phyloP scores from a whole-genome alignment of 2,113 vertebrate species.

The Pollachius pollachius region DNA sequence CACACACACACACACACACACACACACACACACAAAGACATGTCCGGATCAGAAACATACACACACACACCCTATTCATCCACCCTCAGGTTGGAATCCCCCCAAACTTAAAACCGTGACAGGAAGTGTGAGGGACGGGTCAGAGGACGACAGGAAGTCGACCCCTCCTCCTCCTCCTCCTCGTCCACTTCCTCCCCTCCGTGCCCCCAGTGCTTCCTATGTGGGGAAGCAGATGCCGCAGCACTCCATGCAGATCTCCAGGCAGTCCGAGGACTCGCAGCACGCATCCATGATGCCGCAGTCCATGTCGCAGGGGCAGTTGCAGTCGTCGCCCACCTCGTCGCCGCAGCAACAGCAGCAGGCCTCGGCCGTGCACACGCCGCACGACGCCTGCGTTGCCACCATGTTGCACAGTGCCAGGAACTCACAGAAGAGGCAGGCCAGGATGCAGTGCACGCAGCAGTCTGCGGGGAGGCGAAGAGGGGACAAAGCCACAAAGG shows the following conservation, averaged over 20 bases:
- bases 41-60: neutral
- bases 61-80: slow-evolving; percentile 1
- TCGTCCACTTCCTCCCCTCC: neutral
- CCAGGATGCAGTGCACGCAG: slow-evolving; percentile 96
- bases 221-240: slow-evolving; percentile 98
- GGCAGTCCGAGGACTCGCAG: slow-evolving; percentile 96
- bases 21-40: neutral
- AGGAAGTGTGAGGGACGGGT: neutral
- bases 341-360: slow-evolving; percentile 95
- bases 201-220: slow-evolving; percentile 54
- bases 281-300: slow-evolving; percentile 98
- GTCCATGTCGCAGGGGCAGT: slow-evolving; percentile 82
- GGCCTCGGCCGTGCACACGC: slow-evolving; percentile 84
- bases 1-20: neutral
- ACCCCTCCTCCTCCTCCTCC: neutral
- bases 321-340: slow-evolving; percentile 84
- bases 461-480: slow-evolving; percentile 76
- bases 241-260: slow-evolving; percentile 99
- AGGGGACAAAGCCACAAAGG: too few species aligned
- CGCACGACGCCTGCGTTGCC: slow-evolving; percentile 89
- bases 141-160: too few species aligned
- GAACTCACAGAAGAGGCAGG: slow-evolving; percentile 99
- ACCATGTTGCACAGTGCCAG: slow-evolving; percentile 94
- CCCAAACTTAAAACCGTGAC: neutral
- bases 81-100: slow-evolving; percentile 31